phyloP scores from a whole-genome alignment of 2,888 invertebrate species.

The Mesorhabditis sp. region DNA sequence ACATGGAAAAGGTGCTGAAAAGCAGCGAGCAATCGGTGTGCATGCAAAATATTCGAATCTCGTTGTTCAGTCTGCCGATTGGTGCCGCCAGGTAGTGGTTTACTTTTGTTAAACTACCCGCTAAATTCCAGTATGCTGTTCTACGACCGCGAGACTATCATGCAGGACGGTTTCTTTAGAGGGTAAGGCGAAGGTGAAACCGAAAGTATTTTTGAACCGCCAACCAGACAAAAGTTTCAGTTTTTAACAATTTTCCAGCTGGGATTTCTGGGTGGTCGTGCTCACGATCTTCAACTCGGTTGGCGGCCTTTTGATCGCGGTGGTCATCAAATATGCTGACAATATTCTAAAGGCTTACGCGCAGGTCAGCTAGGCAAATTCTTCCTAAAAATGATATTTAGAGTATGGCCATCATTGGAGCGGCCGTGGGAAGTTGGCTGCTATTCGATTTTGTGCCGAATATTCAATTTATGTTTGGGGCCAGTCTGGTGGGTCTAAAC shows the following conservation, averaged over 20 bases:
- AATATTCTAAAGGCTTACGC: slow-evolving; percentile 96
- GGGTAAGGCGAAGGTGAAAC: not conserved
- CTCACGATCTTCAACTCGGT: slow-evolving; percentile 52
- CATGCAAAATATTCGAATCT: slow-evolving; percentile 96
- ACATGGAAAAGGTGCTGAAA: slow-evolving; percentile 95
- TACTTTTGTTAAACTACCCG: not conserved
- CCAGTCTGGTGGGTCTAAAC: slow-evolving; percentile 30
- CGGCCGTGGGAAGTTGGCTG: slow-evolving; percentile 87
- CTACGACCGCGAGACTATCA: slow-evolving; percentile 49
- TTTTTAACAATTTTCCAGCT: slow-evolving; percentile 39
- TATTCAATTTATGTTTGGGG: slow-evolving; percentile 71
- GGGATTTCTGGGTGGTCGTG: slow-evolving; percentile 50
- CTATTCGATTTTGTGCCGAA: slow-evolving; percentile 84
- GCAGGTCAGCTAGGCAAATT: slow-evolving; percentile 24
- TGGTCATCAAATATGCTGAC: slow-evolving; percentile 98
- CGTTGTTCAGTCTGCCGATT: slow-evolving; percentile 84
- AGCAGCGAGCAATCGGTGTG: slow-evolving; percentile 73
- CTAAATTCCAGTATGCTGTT: slow-evolving; percentile 58
- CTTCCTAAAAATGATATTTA: slow-evolving; percentile 58
- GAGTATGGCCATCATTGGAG: slow-evolving; percentile 89
- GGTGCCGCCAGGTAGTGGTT: slow-evolving; percentile 66
- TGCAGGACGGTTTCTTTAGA: not conserved
- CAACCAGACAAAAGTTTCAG: not conserved
- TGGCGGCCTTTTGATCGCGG: slow-evolving; percentile 68
- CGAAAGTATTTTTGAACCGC: too few species aligned